Base-by-base conservation (phyloP, 2,888 invertebrate genomes). In the Drosophila austrosaltans region DNA sequence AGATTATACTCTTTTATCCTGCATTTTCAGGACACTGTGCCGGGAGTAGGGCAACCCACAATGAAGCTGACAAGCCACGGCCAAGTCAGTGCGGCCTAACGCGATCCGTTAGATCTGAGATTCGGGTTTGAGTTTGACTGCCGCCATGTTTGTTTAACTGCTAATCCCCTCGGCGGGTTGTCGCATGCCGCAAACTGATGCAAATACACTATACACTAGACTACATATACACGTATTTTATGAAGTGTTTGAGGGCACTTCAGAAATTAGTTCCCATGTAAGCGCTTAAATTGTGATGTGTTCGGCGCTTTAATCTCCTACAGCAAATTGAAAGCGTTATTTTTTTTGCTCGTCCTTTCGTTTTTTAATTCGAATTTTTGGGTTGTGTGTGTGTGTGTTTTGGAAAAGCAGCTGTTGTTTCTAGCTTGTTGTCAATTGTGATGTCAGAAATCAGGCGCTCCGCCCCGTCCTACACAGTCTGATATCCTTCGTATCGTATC, bases 231-330 rank as follows among this genome's bases (percentile, higher is more conserved):
- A n/a, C n/a, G 16, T 48, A 83, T 76, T 81, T 71, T 76, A 89
- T 87, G 82, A 88, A 90, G 91, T 91, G 91, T 90, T 91, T 77
- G 81, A 90, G 90, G 79, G 87, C 81, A 90, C 91, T 91, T 91
- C 87, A 91, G 75, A 90, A 89, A 89, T 90, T 89, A 91, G 89
- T 91, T 91, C 90, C 91, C 91, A 91, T 91, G 87, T 89, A 83
- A 88, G 79, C 81, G 82, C 85, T 82, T 87, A 76, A 83, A 79
- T 77, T 81, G 73, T 60, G 72, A 66, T 58, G 74, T 60, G 66
- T 66, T 61, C 54, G 60, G 42, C 48, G 53, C 69, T 69, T 67
- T 87, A 84, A 87, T 81, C 84, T 82, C 64, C 70, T 66, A 66
- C 72, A 59, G 72, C 69, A 75, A 82, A 85, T 85, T 65, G 77